Evolutionary conservation across 2,113 vertebrate genomes (phyloP).

Genomic region (Strix aluco): DNA sequence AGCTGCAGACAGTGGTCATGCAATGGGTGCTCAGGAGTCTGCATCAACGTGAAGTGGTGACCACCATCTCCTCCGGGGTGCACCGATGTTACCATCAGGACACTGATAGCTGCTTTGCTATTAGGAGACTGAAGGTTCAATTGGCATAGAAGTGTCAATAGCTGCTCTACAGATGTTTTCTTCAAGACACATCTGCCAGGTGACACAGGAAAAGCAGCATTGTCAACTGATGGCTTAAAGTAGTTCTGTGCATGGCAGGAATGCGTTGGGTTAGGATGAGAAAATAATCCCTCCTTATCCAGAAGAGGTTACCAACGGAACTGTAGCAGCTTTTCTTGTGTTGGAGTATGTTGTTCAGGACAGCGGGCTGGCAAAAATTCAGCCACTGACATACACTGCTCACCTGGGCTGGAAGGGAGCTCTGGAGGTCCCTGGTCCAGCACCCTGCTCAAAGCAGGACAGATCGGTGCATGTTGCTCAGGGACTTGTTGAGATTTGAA

Average conservation of each 20-base stretch:
- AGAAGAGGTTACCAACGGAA: neutral
- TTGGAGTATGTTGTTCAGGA: neutral
- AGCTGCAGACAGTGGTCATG: neutral
- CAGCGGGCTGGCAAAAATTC: neutral
- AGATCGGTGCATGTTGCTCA: rapidly evolving
- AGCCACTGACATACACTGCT: neutral
- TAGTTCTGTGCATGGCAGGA: neutral
- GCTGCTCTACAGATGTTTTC: neutral
- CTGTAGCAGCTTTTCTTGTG: neutral
- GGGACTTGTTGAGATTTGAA: neutral
- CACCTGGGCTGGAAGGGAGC: neutral
- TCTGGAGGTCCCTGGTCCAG: neutral
- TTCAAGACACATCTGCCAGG: neutral
- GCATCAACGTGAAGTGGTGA: neutral
- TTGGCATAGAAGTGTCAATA: neutral
- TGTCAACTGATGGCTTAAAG: neutral
- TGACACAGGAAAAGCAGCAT: neutral
- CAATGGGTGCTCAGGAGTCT: neutral
- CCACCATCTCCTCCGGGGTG: neutral
- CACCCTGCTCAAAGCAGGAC: neutral
- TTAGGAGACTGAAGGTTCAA: neutral
- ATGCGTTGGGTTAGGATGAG: neutral
- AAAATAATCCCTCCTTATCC: neutral
- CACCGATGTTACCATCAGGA: neutral
- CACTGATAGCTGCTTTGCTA: neutral